Percentiles rank a stretch among this genome's conserved stretches.
Evolutionary conservation across 2,888 invertebrate species (phyloP).

Genomic region (Petrolisthes cinctipes): DNA sequence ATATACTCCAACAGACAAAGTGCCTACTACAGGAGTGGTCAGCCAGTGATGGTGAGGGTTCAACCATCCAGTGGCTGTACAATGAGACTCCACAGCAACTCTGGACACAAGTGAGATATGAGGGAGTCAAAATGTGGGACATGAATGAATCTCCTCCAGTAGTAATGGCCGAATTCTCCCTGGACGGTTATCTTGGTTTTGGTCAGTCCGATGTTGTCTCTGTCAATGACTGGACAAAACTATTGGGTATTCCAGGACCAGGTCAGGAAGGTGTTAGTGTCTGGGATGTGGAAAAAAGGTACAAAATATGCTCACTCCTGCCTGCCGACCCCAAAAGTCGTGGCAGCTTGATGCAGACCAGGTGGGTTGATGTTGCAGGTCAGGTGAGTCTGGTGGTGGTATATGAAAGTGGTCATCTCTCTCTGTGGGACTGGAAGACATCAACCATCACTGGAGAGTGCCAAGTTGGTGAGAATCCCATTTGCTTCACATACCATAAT

Average conservation of each 20-base stretch:
- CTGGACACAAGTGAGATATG: slow-evolving; percentile 52
- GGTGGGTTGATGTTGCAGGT: slow-evolving; percentile 45
- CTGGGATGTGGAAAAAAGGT: slow-evolving; percentile 46
- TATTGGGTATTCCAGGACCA: slow-evolving; percentile 60
- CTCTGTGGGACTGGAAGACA: slow-evolving; percentile 60
- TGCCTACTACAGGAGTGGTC: slow-evolving; percentile 41
- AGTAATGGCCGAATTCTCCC: slow-evolving; percentile 19
- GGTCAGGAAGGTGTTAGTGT: slow-evolving; percentile 58
- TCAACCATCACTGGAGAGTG: slow-evolving; percentile 32
- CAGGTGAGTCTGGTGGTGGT: slow-evolving; percentile 31
- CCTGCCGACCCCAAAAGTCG: slow-evolving; percentile 27
- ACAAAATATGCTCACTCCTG: slow-evolving; percentile 51
- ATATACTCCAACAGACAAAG: slow-evolving; percentile 41
- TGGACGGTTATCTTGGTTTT: slow-evolving; percentile 61
- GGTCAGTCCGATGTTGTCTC: slow-evolving; percentile 44
- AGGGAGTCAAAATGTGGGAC: slow-evolving; percentile 53
- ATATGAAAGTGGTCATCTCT: slow-evolving; percentile 62
- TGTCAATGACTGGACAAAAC: slow-evolving; percentile 9
- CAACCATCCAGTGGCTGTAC: slow-evolving; percentile 51
- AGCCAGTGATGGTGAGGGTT: slow-evolving; percentile 30
- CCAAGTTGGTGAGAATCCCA: slow-evolving; percentile 56
- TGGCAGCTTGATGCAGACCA: slow-evolving; percentile 62
- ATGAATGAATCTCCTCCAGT: slow-evolving; percentile 12
- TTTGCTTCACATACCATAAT: slow-evolving; percentile 58
- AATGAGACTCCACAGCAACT: slow-evolving; percentile 39